Conservation (phyloP, 2,797 vertebrate genomes). For the Clarias laeviceps region DNA sequence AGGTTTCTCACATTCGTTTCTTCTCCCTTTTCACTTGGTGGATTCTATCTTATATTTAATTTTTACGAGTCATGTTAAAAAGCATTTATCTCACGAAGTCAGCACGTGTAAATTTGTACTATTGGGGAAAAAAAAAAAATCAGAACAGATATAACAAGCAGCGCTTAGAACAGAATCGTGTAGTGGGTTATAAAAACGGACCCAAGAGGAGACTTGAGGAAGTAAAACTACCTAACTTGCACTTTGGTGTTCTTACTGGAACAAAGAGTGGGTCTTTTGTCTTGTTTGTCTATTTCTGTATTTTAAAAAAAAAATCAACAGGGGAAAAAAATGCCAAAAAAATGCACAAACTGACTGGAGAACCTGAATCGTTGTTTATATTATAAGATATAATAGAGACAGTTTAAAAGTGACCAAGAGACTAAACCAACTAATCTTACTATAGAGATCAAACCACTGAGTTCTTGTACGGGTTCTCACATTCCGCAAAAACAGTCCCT, state of each 20-base stretch:
- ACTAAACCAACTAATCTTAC: background rate
- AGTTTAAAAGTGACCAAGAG: background rate
- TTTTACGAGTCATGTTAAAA: background rate
- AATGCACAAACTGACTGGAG: background rate
- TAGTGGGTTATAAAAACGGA: background rate
- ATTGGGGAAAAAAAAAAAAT: background rate
- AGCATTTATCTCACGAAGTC: too few relatives aligned
- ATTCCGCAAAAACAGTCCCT: background rate
- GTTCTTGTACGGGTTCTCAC: background rate
- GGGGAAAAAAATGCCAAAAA: too few relatives aligned
- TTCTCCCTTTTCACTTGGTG: background rate
- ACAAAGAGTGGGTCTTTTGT: background rate
- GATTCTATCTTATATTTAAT: background rate
- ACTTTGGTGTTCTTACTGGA: background rate
- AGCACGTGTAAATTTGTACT: background rate
- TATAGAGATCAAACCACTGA: background rate
- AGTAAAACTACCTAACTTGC: constrained; percentile 7
- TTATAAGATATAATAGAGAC: background rate
- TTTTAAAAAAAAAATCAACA: background rate
- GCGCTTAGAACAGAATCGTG: background rate
- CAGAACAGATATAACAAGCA: background rate
- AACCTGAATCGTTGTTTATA: background rate
- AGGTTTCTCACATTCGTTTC: background rate
- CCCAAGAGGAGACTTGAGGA: background rate
- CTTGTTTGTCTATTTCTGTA: background rate